Evolutionary conservation across 2,113 vertebrate genomes (phyloP), one percentile per base, ranked within the genome.

Genomic region (Haemorhous mexicanus): DNA sequence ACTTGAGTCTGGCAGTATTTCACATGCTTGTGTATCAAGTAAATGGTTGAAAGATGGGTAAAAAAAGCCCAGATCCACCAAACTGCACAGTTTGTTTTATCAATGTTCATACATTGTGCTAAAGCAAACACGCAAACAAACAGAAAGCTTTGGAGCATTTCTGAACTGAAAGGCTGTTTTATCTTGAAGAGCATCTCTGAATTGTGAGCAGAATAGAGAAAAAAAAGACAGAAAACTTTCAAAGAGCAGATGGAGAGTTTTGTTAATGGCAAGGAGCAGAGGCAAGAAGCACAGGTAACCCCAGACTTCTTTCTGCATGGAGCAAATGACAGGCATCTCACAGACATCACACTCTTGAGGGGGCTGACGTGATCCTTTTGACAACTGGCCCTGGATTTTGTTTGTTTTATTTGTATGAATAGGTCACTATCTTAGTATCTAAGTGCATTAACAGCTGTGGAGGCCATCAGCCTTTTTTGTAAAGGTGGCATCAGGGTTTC

Each of bases 1-100:
- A 93, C 91, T 93, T 74, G 94, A 96, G 83, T 92, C 94, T 96
- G 92, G 92, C 94, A 92, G 91, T 84, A 82, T 90, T 96, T 92
- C 91, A 72, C 74, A 44, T 70, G 87, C 84, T 88, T 70, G 18
- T 93, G 47, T 77, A 85, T 89, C 94, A 90, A 91, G 80, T 80
- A 90, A 90, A 85, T 73, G 91, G 84, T 84, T 90, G 88, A 95
- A 95, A 95, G 87, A 94, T 69, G 41, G 87, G 81, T 87, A 87
- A 68, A 69, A 59, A 68, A 75, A 17, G 1, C 5, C 9, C 30
- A 90, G 72, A 66, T 93, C 88, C 58, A 63, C 61, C 49, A n/a
- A 95, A 75, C 62, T 84, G 72, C 73, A 80, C 77, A 81, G 89
- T 91, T 96, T 96, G 84, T 95, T 96, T 96, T 96, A 93, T 95